Evolutionary conservation across 2,888 invertebrate species (phyloP).

Genomic region (Altica lythri): DNA sequence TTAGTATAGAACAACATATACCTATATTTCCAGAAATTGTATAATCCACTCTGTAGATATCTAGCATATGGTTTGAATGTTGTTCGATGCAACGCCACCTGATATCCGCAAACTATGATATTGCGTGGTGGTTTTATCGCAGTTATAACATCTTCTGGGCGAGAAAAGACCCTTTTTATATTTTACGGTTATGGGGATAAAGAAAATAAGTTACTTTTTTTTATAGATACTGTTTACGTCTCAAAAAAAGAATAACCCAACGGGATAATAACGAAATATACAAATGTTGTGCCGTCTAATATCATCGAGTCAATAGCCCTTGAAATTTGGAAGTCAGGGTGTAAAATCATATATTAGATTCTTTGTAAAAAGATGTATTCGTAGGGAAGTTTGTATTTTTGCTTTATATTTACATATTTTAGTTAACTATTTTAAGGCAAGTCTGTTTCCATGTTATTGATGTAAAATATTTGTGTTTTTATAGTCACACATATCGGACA

Average conservation of each 20-base stretch:
- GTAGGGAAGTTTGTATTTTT: too few relatives aligned
- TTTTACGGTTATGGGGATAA: constrained; percentile 28
- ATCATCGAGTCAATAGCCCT: constrained; percentile 2
- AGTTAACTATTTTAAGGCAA: too few relatives aligned
- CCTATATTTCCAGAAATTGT: too few relatives aligned
- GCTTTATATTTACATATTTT: too few relatives aligned
- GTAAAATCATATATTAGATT: too few relatives aligned
- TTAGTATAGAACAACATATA: too few relatives aligned
- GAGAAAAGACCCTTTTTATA: constrained; percentile 25
- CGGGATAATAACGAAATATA: not conserved
- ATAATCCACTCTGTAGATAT: not conserved
- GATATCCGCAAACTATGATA: constrained; percentile 39
- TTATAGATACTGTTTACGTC: constrained; percentile 19
- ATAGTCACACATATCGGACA: too few relatives aligned
- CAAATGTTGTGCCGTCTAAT: not conserved
- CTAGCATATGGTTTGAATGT: constrained; percentile 44
- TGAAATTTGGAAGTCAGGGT: constrained; percentile 3
- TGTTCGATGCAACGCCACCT: constrained; percentile 40
- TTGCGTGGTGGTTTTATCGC: constrained; percentile 31
- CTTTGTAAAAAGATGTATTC: constrained; percentile 4
- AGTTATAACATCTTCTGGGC: constrained; percentile 33
- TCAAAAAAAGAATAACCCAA: constrained; percentile 10
- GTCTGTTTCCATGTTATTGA: too few relatives aligned
- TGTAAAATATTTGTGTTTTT: too few relatives aligned
- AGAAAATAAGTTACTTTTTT: constrained; percentile 20